These are phyloP conservation scores for Melanotaenia pygmaea DNA, from an alignment of 2,797 vertebrate genomes.

Conservation along the genomic window DNA sequence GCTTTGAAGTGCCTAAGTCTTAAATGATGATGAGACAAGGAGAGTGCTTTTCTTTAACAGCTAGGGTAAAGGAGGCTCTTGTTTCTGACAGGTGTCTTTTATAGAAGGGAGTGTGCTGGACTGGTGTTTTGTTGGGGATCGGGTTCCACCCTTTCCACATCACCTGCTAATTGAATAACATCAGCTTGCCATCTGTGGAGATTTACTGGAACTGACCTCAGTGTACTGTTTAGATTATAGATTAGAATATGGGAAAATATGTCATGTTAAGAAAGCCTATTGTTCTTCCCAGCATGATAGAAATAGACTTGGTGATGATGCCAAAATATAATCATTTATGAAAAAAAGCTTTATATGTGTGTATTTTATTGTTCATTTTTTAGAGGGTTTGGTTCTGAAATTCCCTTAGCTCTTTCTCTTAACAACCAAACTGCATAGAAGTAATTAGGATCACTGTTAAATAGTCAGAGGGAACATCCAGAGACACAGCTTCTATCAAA, in stretches of 20 bases:
- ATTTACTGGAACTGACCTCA: constrained; percentile 78
- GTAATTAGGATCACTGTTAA: too few relatives aligned
- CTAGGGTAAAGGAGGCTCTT: constrained; percentile 71
- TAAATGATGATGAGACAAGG: constrained; percentile 83
- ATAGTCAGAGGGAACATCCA: too few relatives aligned
- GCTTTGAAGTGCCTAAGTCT: constrained; percentile 86
- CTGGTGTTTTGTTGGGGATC: constrained; percentile 78
- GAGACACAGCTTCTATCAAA: too few relatives aligned
- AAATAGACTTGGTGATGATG: constrained; percentile 26
- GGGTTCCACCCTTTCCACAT: constrained; percentile 67
- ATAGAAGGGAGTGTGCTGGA: constrained; percentile 81
- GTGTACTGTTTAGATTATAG: constrained; percentile 73
- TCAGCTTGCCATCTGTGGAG: constrained; percentile 80
- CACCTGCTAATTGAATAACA: constrained; percentile 83
- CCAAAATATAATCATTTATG: constrained; percentile 3
- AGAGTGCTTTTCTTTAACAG: constrained; percentile 79
- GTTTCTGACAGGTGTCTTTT: constrained; percentile 83
- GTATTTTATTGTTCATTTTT: neutral
- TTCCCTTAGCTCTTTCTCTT: neutral
- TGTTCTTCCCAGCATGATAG: constrained; percentile 33
- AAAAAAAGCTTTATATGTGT: neutral
- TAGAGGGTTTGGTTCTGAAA: neutral
- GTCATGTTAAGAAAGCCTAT: constrained; percentile 42
- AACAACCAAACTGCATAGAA: neutral
- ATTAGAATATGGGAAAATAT: constrained; percentile 65